Percentiles rank a stretch among this genome's conserved stretches.
Conservation (phyloP, 2,113 vertebrate species). For the Hyperopisus bebe region DNA sequence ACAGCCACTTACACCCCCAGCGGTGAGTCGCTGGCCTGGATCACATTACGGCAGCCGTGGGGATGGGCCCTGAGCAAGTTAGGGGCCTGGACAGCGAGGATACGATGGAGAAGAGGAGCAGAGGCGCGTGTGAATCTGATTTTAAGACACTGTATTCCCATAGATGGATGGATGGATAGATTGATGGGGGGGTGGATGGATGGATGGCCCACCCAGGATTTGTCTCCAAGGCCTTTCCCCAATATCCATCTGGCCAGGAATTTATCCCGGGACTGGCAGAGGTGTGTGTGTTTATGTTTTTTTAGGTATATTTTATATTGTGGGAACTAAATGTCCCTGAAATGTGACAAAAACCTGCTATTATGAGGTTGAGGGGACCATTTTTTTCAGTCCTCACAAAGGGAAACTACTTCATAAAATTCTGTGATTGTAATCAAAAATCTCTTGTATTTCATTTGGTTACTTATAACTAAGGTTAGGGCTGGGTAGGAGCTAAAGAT, state of each 20-base stretch:
- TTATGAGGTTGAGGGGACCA: background rate
- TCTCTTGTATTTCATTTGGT: background rate
- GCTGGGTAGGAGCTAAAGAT: background rate
- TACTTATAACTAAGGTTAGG: background rate
- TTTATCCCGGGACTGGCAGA: background rate
- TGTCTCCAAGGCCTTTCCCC: background rate
- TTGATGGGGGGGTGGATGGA: background rate
- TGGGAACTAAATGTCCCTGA: background rate
- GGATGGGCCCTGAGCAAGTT: conserved; percentile 3
- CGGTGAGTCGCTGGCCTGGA: background rate
- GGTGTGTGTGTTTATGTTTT: background rate
- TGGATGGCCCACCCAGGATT: conserved; percentile 27
- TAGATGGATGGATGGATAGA: background rate
- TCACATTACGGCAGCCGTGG: background rate
- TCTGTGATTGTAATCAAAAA: too few relatives aligned
- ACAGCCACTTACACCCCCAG: background rate
- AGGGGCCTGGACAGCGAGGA: background rate
- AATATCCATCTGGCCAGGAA: background rate
- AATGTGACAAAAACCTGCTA: background rate
- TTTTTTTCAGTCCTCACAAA: background rate
- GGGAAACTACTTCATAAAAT: background rate
- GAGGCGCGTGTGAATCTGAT: conserved; percentile 4
- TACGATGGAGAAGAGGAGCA: background rate
- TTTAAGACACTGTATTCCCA: conserved; percentile 2
- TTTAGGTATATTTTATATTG: background rate